Percentiles rank a stretch among this genome's conserved stretches.
These are phyloP conservation scores for Oreochromis tanganicae DNA, from an alignment of 2,113 vertebrate genomes.

Conservation along the genomic window DNA sequence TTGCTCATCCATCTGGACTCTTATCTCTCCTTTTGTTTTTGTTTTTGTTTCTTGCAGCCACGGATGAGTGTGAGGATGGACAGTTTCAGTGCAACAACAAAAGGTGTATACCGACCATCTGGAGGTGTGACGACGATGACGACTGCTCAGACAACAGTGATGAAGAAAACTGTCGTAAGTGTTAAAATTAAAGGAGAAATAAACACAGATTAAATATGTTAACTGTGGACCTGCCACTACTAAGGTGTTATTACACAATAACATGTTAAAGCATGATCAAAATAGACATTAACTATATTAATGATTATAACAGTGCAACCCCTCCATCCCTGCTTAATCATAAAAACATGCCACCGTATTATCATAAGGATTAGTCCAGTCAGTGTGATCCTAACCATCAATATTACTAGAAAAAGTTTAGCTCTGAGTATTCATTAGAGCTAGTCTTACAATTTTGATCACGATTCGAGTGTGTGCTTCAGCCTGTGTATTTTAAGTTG, in stretches of 20 bases:
- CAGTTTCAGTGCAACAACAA: slow-evolving; percentile 93
- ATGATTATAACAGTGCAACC: neutral
- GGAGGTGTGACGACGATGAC: slow-evolving; percentile 96
- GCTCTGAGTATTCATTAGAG: neutral
- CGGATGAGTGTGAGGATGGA: slow-evolving; percentile 84
- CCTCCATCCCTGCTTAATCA: neutral
- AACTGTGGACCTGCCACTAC: neutral
- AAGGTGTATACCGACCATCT: slow-evolving; percentile 90
- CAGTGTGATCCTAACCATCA: neutral
- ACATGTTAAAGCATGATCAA: neutral
- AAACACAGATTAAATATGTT: neutral
- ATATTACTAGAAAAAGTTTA: neutral
- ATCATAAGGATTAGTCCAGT: neutral
- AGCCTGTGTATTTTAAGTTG: neutral
- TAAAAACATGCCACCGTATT: neutral
- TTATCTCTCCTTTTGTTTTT: neutral
- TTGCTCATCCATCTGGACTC: slow-evolving; percentile 27
- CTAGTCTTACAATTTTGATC: neutral
- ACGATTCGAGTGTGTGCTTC: neutral
- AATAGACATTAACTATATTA: neutral
- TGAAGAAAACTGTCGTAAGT: slow-evolving; percentile 96
- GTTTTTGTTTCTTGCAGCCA: slow-evolving; percentile 46
- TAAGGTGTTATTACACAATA: neutral
- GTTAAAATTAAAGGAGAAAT: neutral
- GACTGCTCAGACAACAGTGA: slow-evolving; percentile 97